phyloP scores from a whole-genome alignment of 30 jellyfish, hydroid and myxozoan species.

The Hydractinia echinata region DNA sequence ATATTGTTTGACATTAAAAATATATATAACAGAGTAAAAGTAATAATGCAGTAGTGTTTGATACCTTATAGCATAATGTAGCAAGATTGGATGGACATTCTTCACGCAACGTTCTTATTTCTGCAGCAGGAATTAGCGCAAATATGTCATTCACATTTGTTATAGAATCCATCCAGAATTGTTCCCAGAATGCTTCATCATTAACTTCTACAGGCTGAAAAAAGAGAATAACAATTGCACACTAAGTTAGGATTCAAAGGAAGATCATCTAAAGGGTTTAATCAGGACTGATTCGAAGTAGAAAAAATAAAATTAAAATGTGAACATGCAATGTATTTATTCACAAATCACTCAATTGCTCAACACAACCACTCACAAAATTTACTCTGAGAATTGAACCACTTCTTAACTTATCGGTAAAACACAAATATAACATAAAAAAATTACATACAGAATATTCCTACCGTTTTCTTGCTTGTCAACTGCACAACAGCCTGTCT shows the following conservation, averaged over 20 bases:
- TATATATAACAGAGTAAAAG: not conserved
- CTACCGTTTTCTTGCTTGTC: constrained; percentile 96
- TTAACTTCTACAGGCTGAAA: constrained; percentile 89
- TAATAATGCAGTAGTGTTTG: not conserved
- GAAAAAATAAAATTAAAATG: not conserved
- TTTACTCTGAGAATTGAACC: no score
- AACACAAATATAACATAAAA: not conserved
- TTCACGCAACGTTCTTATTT: constrained; percentile 89
- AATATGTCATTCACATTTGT: constrained; percentile 92
- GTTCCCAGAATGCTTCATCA: constrained; percentile 99
- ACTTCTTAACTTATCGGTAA: no score
- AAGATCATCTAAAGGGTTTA: not conserved
- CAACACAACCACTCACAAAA: no score
- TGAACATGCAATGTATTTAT: not conserved
- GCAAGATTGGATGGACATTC: constrained; percentile 99
- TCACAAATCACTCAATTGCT: not conserved
- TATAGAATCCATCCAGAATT: constrained; percentile 93
- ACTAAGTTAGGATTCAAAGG: not conserved
- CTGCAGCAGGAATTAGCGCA: constrained; percentile 98
- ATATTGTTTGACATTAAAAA: not conserved
- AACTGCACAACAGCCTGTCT: constrained; percentile 99
- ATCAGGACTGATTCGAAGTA: not conserved
- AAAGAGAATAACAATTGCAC: not conserved
- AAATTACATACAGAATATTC: not conserved
- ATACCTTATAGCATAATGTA: constrained; percentile 93